Conservation (phyloP, 2,113 vertebrate species). For the Machaerirhynchus nigripectus region DNA sequence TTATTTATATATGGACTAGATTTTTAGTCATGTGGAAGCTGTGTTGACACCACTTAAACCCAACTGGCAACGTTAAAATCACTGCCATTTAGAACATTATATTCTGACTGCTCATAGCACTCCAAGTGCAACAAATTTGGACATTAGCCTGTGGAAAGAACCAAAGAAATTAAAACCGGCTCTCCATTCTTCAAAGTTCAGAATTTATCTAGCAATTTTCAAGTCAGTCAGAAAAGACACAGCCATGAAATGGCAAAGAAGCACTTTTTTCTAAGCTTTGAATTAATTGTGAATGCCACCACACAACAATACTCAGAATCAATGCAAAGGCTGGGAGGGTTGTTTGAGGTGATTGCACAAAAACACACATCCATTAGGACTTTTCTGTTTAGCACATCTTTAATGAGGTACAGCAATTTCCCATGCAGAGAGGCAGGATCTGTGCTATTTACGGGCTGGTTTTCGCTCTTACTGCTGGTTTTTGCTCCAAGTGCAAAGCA, state of each 20-base stretch:
- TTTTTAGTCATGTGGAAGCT: neutral
- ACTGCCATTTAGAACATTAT: neutral
- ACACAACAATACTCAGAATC: neutral
- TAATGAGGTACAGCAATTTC: slow-evolving; percentile 35
- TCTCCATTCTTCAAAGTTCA: neutral
- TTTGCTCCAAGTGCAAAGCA: neutral
- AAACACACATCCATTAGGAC: neutral
- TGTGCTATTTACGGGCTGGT: neutral
- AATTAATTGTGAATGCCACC: slow-evolving; percentile 2
- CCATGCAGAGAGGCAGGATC: neutral
- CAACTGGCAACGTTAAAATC: neutral
- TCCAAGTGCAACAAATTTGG: neutral
- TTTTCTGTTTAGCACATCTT: neutral
- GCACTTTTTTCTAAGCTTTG: slow-evolving; percentile 15
- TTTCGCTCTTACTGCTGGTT: neutral
- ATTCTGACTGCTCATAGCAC: neutral
- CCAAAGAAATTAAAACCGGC: neutral
- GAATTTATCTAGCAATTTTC: neutral
- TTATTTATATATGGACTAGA: neutral
- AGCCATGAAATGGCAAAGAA: slow-evolving; percentile 17
- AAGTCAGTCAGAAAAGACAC: neutral
- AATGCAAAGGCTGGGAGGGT: neutral
- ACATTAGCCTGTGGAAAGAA: neutral
- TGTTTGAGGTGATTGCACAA: neutral
- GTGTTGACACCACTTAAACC: neutral